Base-by-base conservation (phyloP, 2,888 invertebrate species). In the Leptarthrus brevirostris region DNA sequence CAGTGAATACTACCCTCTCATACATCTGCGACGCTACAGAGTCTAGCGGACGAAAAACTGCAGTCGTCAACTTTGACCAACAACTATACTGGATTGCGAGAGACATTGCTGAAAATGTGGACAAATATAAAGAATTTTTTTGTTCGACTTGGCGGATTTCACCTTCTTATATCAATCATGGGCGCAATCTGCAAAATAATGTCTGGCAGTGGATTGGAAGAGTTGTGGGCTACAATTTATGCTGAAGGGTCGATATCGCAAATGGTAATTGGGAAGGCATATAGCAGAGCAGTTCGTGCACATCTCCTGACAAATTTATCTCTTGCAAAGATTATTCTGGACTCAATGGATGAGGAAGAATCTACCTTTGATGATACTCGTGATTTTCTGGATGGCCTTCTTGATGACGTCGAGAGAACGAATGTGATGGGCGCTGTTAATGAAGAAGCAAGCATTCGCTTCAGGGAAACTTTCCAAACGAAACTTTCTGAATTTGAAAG, bases 161-260 rank as follows among this genome's bases (percentile, higher is more conserved):
- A 53, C 12, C 24, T 53, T 12, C 12, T 53, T 0, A 6, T 53
- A 3, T 53, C 53, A 18, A 20, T 53, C 24, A 53, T 53, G 53
- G 53, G 53, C 6, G 8, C 20, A 18, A 53, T 66, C 22, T 16
- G 44, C 66, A 66, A 40, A 47, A 66, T 66, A 47, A 66, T 66
- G 66, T 14, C 44, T n/a, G 66, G 66, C 16, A 66, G 40, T 47
- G 53, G 53, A 44, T 22, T 44, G 22, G 47, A 47, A 47, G 47
- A 66, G 12, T 44, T 66, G 47, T 44, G 40, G 47, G 47, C 47
- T 66, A 47, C 66, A 44, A 66, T 66, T 20, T 66, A 66, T 22
- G 66, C 66, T 44, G 40, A 44, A 40, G 44, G 47, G 10, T 44
- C 44, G 1, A 22, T 66, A 44, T 1, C 14, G 10, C 6, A 66